phyloP scores from a whole-genome alignment of 1,140 invertebrate genomes.

The Sycophaga agraensis region DNA sequence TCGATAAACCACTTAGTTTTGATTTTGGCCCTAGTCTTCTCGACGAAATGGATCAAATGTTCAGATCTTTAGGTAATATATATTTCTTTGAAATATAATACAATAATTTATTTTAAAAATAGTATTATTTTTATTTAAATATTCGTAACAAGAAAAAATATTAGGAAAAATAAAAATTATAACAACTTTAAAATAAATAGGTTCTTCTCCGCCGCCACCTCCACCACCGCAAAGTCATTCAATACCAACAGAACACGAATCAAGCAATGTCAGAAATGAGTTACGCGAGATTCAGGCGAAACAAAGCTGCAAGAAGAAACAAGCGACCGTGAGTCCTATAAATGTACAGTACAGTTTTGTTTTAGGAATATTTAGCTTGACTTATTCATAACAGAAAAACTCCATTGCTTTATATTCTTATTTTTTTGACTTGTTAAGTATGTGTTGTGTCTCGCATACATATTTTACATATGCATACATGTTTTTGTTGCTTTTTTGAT shows the following conservation, averaged over 20 bases:
- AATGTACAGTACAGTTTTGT: conserved; percentile 51
- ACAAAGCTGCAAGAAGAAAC: conserved; percentile 69
- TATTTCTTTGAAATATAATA: background rate
- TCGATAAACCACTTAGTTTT: conserved; percentile 62
- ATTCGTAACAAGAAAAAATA: background rate
- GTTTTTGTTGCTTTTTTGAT: conserved; percentile 10
- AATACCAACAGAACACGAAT: conserved; percentile 65
- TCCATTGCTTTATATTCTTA: conserved; percentile 21
- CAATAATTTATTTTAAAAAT: too few relatives aligned
- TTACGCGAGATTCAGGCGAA: conserved; percentile 70
- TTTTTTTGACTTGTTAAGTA: background rate
- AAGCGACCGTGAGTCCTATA: conserved; percentile 67
- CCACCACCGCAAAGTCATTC: conserved; percentile 49
- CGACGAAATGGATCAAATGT: conserved; percentile 95
- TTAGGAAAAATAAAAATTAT: background rate
- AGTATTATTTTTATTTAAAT: background rate
- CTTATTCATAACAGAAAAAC: conserved; percentile 16
- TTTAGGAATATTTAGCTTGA: conserved; percentile 36
- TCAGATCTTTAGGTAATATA: conserved; percentile 68
- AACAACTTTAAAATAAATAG: background rate
- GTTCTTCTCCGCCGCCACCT: conserved; percentile 35
- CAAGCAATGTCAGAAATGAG: conserved; percentile 72
- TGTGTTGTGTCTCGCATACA: background rate
- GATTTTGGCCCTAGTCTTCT: conserved; percentile 91
- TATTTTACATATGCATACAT: conserved; percentile 12